A percentile compares a stretch with the other conserved stretches of the same genome.
These are phyloP conservation scores for Brenthis hecate DNA, from an alignment of 2,888 invertebrate species.

Conservation along the genomic window DNA sequence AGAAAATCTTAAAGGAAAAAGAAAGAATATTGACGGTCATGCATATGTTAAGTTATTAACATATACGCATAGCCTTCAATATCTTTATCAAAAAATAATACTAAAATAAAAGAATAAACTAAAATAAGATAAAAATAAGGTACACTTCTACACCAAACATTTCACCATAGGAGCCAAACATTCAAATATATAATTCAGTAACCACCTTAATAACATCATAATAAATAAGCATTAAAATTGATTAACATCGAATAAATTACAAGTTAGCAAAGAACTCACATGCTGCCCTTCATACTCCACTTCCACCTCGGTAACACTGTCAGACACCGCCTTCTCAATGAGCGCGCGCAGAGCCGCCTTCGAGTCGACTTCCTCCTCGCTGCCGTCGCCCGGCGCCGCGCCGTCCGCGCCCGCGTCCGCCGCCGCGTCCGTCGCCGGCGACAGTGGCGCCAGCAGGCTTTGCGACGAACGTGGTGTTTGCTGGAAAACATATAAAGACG, in stretches of 20 bases:
- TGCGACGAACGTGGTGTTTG: slow-evolving; percentile 57
- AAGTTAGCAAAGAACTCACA: slow-evolving; percentile 26
- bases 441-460: slow-evolving; percentile 65
- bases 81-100: too few species aligned
- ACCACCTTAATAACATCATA: too few species aligned
- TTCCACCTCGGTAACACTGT: slow-evolving; percentile 42
- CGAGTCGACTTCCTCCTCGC: slow-evolving; percentile 42
- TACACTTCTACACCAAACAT: too few species aligned
- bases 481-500: slow-evolving; percentile 30
- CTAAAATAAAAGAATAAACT: too few species aligned
- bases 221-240: too few species aligned
- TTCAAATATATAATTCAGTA: too few species aligned
- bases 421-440: slow-evolving; percentile 38
- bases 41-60: too few species aligned
- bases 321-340: slow-evolving; percentile 48
- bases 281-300: slow-evolving; percentile 44
- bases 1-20: too few species aligned
- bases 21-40: too few species aligned
- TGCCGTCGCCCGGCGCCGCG: background rate
- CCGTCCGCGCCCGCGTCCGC: background rate
- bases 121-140: too few species aligned
- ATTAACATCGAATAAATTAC: background rate
- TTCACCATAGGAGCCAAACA: too few species aligned
- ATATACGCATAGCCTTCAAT: too few species aligned
- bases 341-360: slow-evolving; percentile 50